A percentile compares a stretch with the other conserved stretches of the same genome.
These are phyloP conservation scores for Grallaria varia DNA, from an alignment of 2,113 vertebrate species.

Conservation along the genomic window DNA sequence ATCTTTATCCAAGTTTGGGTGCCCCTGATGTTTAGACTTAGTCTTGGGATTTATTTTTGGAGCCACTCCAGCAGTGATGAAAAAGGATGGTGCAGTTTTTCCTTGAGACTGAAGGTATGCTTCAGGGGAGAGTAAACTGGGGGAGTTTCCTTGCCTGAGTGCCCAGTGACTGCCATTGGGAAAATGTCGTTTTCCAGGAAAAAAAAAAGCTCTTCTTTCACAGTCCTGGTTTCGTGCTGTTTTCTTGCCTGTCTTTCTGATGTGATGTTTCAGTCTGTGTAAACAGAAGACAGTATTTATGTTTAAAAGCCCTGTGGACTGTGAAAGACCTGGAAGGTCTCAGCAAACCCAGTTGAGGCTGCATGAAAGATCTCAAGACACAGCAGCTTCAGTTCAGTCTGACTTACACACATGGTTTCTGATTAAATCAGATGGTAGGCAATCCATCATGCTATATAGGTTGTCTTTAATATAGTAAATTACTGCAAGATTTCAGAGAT, in stretches of 20 bases:
- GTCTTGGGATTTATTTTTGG: not conserved
- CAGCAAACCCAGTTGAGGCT: too few species aligned
- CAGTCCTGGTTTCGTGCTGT: not conserved
- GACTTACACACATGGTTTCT: not conserved
- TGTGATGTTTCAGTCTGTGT: not conserved
- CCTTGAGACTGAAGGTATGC: not conserved
- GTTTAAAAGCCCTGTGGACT: not conserved
- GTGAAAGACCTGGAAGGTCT: not conserved
- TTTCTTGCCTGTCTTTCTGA: not conserved
- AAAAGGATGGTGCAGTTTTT: not conserved
- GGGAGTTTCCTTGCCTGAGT: not conserved
- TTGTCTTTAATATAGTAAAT: not conserved
- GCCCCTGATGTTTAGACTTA: not conserved
- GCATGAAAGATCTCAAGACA: not conserved
- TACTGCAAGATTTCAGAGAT: slow-evolving; percentile 12
- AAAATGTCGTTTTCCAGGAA: not conserved
- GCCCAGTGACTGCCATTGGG: not conserved
- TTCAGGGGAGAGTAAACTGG: not conserved
- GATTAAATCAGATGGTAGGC: slow-evolving; percentile 8
- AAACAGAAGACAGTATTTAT: not conserved
- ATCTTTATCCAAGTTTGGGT: not conserved
- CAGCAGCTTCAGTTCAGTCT: not conserved
- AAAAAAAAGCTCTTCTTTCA: not conserved
- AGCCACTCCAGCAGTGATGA: not conserved
- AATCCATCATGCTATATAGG: not conserved